Base-by-base conservation (phyloP, 2,113 vertebrate genomes). In the Strigops habroptila region DNA sequence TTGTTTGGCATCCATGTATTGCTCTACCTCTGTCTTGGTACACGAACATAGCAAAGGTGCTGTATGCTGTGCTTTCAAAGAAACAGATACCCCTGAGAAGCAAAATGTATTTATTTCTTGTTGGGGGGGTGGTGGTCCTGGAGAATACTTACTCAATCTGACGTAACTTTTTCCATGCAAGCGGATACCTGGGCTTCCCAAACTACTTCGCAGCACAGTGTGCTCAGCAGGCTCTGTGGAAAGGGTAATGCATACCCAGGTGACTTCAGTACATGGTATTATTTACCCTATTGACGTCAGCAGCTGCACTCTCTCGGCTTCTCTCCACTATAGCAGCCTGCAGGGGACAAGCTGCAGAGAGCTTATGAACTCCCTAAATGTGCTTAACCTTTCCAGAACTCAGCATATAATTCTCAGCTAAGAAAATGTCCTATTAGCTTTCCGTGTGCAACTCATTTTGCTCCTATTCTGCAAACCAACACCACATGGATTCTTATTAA, bases 231-330 rank as follows among this genome's bases (percentile, higher is more conserved):
- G 27, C 52, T 46, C 89, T 7, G 65, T 21, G 69, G 82, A 16
- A 70, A 84, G 41, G 86, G 80, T 37, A 79, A 53, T 12, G 41
- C 88, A 51, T 37, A 25, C 91, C 88, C 60, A 24, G 96, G 97
- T 69, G 64, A 75, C 44, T 80, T 79, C 71, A 59, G 90, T 49
- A 69, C 83, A 37, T 21, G 94, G 62, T 91, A 68, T 95, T 65
- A 96, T 95, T 97, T 96, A 95, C 95, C 76, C 91, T 14, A 51
- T 84, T 97, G 97, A 96, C 83, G 90, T 98, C 98, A 97, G 80
- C 88, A 60, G 92, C 95, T 94, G 94, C 94, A 80, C 12, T 13
- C 73, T 93, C 91, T 71, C 90, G 30, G 92, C 94, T 88, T 68
- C 85, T 70, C 90, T 91, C 70, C 12, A 2, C 90, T 90, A 6